Conservation (phyloP, 2,113 vertebrate genomes). For the Paratilapia polleni region DNA sequence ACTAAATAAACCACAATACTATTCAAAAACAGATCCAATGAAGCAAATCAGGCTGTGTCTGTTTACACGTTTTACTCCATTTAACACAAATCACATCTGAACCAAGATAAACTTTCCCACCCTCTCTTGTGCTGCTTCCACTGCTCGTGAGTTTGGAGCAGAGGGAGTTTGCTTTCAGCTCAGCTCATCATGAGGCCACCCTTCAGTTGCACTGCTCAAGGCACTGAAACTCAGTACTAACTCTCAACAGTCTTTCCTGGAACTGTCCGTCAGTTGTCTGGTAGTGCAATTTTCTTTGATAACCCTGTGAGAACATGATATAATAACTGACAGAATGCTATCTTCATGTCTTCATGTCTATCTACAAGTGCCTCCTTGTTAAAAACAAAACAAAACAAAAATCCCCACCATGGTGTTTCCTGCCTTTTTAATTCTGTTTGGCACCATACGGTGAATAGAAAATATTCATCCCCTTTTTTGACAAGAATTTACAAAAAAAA, state of each 20-base stretch:
- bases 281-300: constrained; percentile 30
- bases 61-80: constrained; percentile 37
- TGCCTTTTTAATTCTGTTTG: neutral
- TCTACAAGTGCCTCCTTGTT: neutral
- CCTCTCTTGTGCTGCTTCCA: constrained; percentile 14
- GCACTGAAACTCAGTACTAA: constrained; percentile 35
- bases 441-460: neutral
- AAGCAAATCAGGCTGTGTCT: neutral
- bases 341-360: neutral
- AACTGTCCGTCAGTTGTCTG: neutral
- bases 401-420: neutral
- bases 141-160: neutral
- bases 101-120: constrained; percentile 47
- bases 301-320: constrained; percentile 24
- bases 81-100: constrained; percentile 17
- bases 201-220: constrained; percentile 20
- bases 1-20: constrained; percentile 28
- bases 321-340: constrained; percentile 14
- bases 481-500: neutral
- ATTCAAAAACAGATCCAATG: constrained; percentile 10
- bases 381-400: neutral
- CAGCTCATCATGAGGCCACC: constrained; percentile 9
- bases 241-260: constrained; percentile 33
- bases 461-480: neutral
- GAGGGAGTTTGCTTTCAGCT: constrained; percentile 24